A percentile compares a stretch with the other conserved stretches of the same genome.
These are phyloP conservation scores for Drosophila diplacantha DNA, from an alignment of 2,888 invertebrate genomes.

Conservation along the genomic window DNA sequence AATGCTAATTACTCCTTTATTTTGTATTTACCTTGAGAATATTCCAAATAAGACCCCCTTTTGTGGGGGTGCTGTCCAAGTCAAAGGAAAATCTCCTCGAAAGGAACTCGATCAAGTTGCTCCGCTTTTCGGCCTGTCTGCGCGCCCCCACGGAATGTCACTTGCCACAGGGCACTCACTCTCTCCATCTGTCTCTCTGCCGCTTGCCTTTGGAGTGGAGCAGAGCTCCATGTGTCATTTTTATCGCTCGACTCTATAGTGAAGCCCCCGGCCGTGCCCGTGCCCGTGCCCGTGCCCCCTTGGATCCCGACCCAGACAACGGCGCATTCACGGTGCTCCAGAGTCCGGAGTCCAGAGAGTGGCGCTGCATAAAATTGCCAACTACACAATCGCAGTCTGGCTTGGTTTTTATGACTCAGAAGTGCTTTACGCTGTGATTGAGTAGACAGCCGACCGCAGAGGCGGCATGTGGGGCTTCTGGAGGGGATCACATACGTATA, in stretches of 20 bases:
- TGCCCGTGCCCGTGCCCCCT: neutral
- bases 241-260: constrained; percentile 26
- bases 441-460: constrained; percentile 41
- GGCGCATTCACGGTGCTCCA: constrained; percentile 9
- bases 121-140: constrained; percentile 10
- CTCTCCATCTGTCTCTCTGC: constrained; percentile 2
- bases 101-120: constrained; percentile 9
- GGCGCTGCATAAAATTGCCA: constrained; percentile 43
- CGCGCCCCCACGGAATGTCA: constrained; percentile 28
- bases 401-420: constrained; percentile 55
- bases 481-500: neutral
- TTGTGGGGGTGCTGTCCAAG: neutral
- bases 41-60: neutral
- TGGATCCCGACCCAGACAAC: neutral
- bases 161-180: constrained; percentile 31
- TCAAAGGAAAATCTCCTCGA: constrained; percentile 5
- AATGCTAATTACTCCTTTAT: neutral
- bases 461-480: constrained; percentile 15
- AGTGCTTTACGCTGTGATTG: constrained; percentile 54
- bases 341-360: constrained; percentile 15
- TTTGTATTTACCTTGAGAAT: neutral
- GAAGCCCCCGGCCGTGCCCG: neutral
- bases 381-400: constrained; percentile 39
- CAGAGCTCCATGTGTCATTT: constrained; percentile 42
- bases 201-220: constrained; percentile 20